phyloP scores from a whole-genome alignment of 2,113 vertebrate species.

The Periophthalmus modestus region DNA sequence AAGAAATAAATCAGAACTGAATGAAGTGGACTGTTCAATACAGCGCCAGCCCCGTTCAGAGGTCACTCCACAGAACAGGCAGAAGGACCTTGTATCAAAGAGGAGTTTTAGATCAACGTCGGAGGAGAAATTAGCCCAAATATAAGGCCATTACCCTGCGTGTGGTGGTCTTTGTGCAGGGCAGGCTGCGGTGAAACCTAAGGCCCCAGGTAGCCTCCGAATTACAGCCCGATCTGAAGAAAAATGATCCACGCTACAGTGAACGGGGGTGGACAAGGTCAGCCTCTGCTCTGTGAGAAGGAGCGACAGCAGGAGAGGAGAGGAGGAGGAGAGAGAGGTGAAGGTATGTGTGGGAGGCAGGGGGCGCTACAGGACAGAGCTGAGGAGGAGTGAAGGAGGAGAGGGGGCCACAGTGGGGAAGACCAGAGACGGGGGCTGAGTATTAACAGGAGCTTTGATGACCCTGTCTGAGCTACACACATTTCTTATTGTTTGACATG shows the following conservation, averaged over 20 bases:
- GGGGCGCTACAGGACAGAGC: conserved; percentile 11
- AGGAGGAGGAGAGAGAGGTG: conserved; percentile 13
- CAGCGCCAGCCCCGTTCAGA: background rate
- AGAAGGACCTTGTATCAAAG: background rate
- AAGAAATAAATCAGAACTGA: too few relatives aligned
- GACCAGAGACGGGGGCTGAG: conserved; percentile 15
- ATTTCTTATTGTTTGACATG: too few relatives aligned
- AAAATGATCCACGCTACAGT: background rate
- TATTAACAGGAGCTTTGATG: too few relatives aligned
- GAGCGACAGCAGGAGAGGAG: conserved; percentile 70
- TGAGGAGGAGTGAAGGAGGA: conserved; percentile 49
- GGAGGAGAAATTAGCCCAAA: background rate
- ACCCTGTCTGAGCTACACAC: too few relatives aligned
- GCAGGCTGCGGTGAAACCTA: background rate
- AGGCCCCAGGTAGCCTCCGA: conserved; percentile 4
- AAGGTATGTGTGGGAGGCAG: conserved; percentile 14
- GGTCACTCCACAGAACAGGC: background rate
- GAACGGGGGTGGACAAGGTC: conserved; percentile 63
- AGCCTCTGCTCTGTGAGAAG: conserved; percentile 53
- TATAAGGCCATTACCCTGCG: background rate
- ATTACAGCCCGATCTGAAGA: conserved; percentile 9
- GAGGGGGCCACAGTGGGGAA: conserved; percentile 34
- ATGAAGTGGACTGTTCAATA: too few relatives aligned
- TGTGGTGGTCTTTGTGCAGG: background rate
- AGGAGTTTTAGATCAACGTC: background rate